A percentile compares a stretch with the other conserved stretches of the same genome.
Conservation (phyloP, 2,888 invertebrate genomes). For the Linnaemya tessellans region DNA sequence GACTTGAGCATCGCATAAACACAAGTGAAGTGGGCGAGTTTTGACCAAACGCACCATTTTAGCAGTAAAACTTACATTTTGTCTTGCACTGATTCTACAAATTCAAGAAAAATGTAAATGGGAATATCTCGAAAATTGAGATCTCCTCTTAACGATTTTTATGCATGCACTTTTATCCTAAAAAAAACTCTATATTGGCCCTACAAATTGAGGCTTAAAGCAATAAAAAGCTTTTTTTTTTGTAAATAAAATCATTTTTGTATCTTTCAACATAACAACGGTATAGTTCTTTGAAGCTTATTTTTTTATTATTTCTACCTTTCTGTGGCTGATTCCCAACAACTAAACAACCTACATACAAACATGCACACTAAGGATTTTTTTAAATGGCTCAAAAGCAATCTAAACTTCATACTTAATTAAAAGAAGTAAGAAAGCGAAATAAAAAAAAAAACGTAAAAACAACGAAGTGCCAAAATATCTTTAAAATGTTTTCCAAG, state of each 20-base stretch:
- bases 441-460: conserved; percentile 1
- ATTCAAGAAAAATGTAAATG: no score
- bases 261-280: conserved; percentile 35
- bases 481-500: conserved; percentile 64
- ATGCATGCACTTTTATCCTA: no score
- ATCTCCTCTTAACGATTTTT: no score
- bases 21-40: no score
- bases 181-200: conserved; percentile 22
- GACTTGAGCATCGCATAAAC: no score
- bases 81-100: no score
- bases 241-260: conserved; percentile 39
- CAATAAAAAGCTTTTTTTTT: conserved; percentile 41
- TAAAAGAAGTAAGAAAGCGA: conserved; percentile 44
- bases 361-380: not conserved
- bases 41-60: no score
- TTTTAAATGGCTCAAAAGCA: conserved; percentile 54
- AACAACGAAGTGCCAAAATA: conserved; percentile 68
- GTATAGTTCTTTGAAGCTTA: conserved; percentile 57
- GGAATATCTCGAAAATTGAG: no score
- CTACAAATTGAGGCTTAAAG: conserved; percentile 15
- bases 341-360: conserved; percentile 23
- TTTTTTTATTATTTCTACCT: conserved; percentile 42
- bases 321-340: conserved; percentile 15
- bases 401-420: conserved; percentile 72
- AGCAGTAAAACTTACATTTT: no score